Evolutionary conservation across 1,140 invertebrate genomes (phyloP), one percentile per base, ranked within the genome.

Genomic region (Semibalanus balanoides): DNA sequence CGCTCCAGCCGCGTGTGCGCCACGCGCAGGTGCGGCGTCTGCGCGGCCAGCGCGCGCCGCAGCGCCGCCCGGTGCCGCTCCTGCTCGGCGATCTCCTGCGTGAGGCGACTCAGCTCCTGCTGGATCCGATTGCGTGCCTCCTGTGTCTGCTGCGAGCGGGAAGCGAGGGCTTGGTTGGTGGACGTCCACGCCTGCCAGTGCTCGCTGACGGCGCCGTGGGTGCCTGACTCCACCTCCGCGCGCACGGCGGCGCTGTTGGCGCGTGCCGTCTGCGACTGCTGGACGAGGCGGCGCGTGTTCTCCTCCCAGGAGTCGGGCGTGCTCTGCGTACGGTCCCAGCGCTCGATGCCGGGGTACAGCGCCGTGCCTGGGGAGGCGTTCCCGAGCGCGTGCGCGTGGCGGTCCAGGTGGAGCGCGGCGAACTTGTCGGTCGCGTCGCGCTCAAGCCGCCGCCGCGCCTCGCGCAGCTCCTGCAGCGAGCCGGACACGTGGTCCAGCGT

Each of bases 101-200:
- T 92, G 29, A 92, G 87, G 91, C 92, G 82, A 22, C 14, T 64
- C 76, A 95, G 85, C 84, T 95, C 92, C 81, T 90, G 86, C 81
- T 96, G 92, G 43, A 97, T 85, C 83, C 92, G 93, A 84, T 91
- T 94, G 83, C 94, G 94, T 51, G 92, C 89, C 83, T 94, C 92
- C 25, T 93, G 84, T 79, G 90, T 88, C 83, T 94, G 92, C 14
- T 91, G 88, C 71, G 89, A 85, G 80, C 93, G 88, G 31, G 90
- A 85, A 11, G 92, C 88, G 76, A 95, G 87, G 72, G 91, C 86
- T 81, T 90, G 92, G 83, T 95, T 95, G 0, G 91, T 92, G 79
- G 88, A 89, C 82, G 90, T 94, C 93, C 94, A 97, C 77, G 91
- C 87, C 83, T 93, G 91, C 94, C 94, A 97, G 82, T 96, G 93